Conservation (phyloP, 2,888 invertebrate species). For the Ceraclea dissimilis region DNA sequence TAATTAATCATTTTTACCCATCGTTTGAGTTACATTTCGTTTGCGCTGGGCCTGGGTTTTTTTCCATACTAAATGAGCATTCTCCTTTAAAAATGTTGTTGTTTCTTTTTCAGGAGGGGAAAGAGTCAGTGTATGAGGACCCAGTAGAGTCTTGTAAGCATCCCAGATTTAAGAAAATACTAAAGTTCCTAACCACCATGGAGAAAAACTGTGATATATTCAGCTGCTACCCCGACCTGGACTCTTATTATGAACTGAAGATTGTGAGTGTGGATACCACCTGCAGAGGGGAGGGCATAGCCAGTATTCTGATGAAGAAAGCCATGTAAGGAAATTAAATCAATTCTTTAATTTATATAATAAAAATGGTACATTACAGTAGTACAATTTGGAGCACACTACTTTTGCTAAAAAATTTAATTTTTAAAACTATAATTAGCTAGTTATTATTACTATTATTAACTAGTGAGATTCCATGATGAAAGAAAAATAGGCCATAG, state of each 20-base stretch:
- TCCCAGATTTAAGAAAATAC: constrained; percentile 57
- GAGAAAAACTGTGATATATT: constrained; percentile 50
- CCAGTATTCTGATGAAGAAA: constrained; percentile 51
- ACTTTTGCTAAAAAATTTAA: no score
- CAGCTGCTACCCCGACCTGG: constrained; percentile 48
- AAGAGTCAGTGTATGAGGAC: constrained; percentile 35
- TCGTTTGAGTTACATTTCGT: no score
- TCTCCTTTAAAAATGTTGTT: no score
- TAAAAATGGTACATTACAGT: no score
- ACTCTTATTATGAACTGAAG: constrained; percentile 52
- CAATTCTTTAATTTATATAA: neutral
- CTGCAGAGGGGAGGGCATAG: constrained; percentile 61
- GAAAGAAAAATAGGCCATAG: no score
- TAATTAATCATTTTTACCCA: no score
- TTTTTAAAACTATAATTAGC: no score
- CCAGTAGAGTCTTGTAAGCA: constrained; percentile 47
- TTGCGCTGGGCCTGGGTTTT: no score
- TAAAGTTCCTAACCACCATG: constrained; percentile 51
- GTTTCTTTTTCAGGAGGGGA: neutral
- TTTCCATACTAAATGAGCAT: no score
- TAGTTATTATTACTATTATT: no score
- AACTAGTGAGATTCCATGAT: no score
- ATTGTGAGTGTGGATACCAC: constrained; percentile 58
- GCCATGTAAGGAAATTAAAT: constrained; percentile 49
- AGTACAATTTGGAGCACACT: no score